Evolutionary conservation across 2,797 vertebrate species (phyloP).

Genomic region (Aphelocoma californica): DNA sequence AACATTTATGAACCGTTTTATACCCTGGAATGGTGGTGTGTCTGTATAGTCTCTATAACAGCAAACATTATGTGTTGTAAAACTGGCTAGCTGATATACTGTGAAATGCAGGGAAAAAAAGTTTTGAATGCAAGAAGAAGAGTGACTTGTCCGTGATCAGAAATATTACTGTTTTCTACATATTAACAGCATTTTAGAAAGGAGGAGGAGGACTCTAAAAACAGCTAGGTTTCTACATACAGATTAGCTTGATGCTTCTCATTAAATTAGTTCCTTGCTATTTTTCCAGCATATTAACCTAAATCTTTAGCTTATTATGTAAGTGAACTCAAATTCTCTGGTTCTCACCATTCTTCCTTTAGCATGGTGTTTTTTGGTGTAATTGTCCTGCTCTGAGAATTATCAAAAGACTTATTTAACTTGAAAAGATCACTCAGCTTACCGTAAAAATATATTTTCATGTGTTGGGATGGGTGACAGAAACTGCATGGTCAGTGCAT

Average conservation of each 20-base stretch:
- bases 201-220: background rate
- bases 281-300: background rate
- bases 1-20: background rate
- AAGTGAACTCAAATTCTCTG: background rate
- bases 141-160: background rate
- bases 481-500: background rate
- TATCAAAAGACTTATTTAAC: background rate
- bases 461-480: background rate
- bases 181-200: background rate
- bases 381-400: background rate
- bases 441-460: background rate
- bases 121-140: background rate
- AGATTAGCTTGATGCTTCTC: background rate
- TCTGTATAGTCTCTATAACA: background rate
- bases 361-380: background rate
- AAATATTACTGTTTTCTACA: background rate
- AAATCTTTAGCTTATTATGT: background rate
- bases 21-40: background rate
- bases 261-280: background rate
- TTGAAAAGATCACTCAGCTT: background rate
- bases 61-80: background rate
- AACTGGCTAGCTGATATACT: background rate
- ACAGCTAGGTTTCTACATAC: background rate
- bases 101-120: background rate
- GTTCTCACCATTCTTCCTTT: background rate